These are phyloP conservation scores for Aphaenogaster rudis DNA, from an alignment of 1,140 invertebrate species.

Conservation along the genomic window DNA sequence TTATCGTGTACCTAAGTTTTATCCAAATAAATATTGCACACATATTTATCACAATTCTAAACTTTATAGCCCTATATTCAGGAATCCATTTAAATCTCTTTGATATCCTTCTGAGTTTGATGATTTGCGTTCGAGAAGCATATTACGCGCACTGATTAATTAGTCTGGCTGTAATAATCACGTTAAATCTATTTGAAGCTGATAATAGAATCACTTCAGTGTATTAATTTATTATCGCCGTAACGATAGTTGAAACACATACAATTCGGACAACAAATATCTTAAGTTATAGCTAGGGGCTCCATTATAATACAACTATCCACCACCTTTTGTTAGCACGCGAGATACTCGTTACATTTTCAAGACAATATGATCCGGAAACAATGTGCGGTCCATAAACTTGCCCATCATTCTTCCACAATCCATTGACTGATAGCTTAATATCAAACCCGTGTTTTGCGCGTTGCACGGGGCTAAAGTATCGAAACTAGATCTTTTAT, in stretches of 20 bases:
- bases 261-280: slow-evolving; percentile 49
- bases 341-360: slow-evolving; percentile 82
- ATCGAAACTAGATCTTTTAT: slow-evolving; percentile 2
- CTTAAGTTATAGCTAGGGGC: slow-evolving; percentile 60
- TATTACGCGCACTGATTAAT: neutral
- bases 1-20: neutral
- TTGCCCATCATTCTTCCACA: slow-evolving; percentile 55
- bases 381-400: slow-evolving; percentile 74
- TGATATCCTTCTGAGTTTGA: neutral
- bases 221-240: neutral
- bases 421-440: slow-evolving; percentile 52
- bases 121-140: neutral
- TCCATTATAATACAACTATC: slow-evolving; percentile 43
- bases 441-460: slow-evolving; percentile 21
- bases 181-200: neutral
- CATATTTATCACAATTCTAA: neutral
- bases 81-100: neutral
- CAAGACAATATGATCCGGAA: slow-evolving; percentile 82
- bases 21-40: neutral
- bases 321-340: slow-evolving; percentile 72
- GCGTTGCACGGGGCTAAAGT: neutral
- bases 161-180: neutral
- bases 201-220: neutral
- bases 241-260: neutral
- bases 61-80: neutral